phyloP scores from a whole-genome alignment of 1,140 invertebrate genomes.

The Drosophila lacteicornis region DNA sequence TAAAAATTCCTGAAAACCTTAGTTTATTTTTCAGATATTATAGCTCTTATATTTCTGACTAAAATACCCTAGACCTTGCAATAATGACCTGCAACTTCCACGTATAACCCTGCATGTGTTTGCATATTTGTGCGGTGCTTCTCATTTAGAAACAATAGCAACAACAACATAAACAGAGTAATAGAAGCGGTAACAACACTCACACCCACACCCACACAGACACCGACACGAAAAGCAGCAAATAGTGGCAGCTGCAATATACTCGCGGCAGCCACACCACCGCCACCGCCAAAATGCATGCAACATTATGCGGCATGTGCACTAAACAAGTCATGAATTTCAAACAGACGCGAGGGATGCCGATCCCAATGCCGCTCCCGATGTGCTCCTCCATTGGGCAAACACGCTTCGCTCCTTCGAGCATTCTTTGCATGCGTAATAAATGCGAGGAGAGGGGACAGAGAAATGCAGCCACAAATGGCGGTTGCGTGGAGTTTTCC shows the following conservation, averaged over 20 bases:
- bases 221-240: conserved; percentile 23
- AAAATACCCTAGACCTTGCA: neutral
- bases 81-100: conserved; percentile 6
- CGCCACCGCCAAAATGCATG: conserved; percentile 61
- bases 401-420: conserved; percentile 29
- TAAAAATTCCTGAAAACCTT: too few species aligned
- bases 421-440: conserved; percentile 81
- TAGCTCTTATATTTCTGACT: neutral
- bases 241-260: conserved; percentile 66
- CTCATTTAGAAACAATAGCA: conserved; percentile 70
- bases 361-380: neutral
- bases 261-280: conserved; percentile 40
- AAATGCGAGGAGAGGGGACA: conserved; percentile 37
- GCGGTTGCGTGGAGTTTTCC: conserved; percentile 19
- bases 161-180: conserved; percentile 30
- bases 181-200: conserved; percentile 29
- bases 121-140: conserved; percentile 64
- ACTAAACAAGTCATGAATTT: conserved; percentile 82
- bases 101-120: conserved; percentile 11
- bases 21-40: neutral
- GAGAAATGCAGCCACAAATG: conserved; percentile 45
- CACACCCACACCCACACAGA: conserved; percentile 6
- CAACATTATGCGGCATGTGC: conserved; percentile 82
- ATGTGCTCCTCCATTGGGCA: neutral
- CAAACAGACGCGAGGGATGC: conserved; percentile 61